Percentiles rank a stretch among this genome's conserved stretches.
Conservation (phyloP, 92 coral and sea anemone genomes). For the Porites divaricata region DNA sequence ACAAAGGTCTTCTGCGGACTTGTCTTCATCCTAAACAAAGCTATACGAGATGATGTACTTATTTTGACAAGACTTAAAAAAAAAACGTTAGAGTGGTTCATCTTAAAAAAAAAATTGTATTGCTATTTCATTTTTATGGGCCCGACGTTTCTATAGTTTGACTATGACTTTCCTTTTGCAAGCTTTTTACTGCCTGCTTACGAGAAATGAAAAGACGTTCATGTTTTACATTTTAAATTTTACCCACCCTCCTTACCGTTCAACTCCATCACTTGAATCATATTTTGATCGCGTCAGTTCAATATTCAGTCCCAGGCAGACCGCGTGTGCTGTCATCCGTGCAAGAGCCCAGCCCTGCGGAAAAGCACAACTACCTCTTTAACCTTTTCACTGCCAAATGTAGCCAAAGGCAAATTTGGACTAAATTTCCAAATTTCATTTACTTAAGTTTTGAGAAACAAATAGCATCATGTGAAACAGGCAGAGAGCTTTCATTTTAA, state of each 20-base stretch:
- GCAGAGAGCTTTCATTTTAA: no score
- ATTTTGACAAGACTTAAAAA: no score
- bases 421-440: neutral
- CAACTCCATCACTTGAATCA: constrained; percentile 50
- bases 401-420: neutral
- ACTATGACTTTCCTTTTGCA: neutral
- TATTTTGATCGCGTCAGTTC: constrained; percentile 61
- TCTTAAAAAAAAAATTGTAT: no score
- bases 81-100: no score
- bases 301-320: constrained; percentile 79
- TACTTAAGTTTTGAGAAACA: no score
- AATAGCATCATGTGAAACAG: no score
- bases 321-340: constrained; percentile 88
- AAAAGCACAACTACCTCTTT: neutral
- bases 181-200: neutral
- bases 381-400: neutral
- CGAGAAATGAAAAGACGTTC: neutral
- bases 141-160: no score
- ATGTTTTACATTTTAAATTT: neutral
- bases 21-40: no score
- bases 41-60: no score
- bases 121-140: no score
- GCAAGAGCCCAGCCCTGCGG: constrained; percentile 95
- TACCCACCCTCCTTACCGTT: constrained; percentile 42
- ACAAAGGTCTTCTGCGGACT: no score